Evolutionary conservation across 2,113 vertebrate species (phyloP).

Genomic region (Aix galericulata): DNA sequence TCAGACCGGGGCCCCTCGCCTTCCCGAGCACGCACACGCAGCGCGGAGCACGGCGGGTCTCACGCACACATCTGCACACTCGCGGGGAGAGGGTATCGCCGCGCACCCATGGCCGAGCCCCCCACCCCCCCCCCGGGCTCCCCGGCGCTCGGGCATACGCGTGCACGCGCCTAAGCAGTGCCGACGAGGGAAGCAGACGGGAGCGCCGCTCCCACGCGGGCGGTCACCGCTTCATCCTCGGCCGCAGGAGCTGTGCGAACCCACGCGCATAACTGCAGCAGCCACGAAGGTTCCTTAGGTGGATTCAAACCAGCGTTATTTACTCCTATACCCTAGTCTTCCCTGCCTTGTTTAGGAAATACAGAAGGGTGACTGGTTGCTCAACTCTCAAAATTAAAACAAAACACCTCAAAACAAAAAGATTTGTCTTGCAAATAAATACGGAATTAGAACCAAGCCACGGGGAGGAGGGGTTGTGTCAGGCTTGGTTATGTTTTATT

Average conservation of each 20-base stretch:
- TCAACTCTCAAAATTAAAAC: constrained; percentile 32
- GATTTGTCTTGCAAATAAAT: constrained; percentile 49
- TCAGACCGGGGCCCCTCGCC: background rate
- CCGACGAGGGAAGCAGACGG: background rate
- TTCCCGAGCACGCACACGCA: background rate
- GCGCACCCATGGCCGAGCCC: background rate
- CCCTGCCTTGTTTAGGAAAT: background rate
- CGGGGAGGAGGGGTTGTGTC: constrained; percentile 3
- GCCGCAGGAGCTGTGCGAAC: no score
- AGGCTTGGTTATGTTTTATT: constrained; percentile 32
- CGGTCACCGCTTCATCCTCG: background rate
- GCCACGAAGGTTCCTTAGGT: background rate
- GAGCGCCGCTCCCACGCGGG: background rate
- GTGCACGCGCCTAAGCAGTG: background rate
- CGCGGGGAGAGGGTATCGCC: background rate
- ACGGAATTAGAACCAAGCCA: constrained; percentile 18
- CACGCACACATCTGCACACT: background rate
- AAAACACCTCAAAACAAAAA: constrained; percentile 36
- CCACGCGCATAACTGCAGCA: background rate
- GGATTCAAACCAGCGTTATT: background rate
- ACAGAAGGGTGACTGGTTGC: background rate
- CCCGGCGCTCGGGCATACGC: background rate
- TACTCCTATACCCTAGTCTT: background rate
- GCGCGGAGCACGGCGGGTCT: background rate
- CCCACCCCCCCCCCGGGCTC: background rate